These are phyloP conservation scores for Plutomurus gul DNA, from an alignment of 1,140 invertebrate genomes.

Conservation along the genomic window DNA sequence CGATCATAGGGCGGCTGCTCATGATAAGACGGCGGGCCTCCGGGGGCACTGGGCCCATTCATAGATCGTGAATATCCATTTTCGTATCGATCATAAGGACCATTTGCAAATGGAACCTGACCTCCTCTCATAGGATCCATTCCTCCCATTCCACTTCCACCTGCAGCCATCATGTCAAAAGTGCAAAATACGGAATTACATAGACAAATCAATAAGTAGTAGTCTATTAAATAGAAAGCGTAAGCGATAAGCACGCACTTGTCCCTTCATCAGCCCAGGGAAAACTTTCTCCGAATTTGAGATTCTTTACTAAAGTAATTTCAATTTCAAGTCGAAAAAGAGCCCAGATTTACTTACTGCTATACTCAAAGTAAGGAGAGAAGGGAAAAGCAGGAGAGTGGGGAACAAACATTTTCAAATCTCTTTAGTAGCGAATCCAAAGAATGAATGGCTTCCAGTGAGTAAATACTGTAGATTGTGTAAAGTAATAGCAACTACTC, in stretches of 20 bases:
- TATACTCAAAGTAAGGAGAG: too few relatives aligned
- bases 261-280: conserved; percentile 3
- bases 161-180: conserved; percentile 24
- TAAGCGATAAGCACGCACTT: conserved; percentile 23
- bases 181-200: background rate
- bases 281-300: background rate
- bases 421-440: background rate
- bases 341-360: background rate
- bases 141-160: conserved; percentile 43
- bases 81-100: conserved; percentile 53
- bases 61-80: conserved; percentile 52
- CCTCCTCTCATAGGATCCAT: conserved; percentile 47
- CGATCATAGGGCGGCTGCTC: conserved; percentile 45
- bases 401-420: conserved; percentile 21
- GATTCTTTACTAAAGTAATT: background rate
- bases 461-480: too few relatives aligned
- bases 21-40: conserved; percentile 21
- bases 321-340: background rate
- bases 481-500: too few relatives aligned
- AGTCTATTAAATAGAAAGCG: conserved; percentile 15
- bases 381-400: background rate
- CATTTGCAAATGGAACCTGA: conserved; percentile 47
- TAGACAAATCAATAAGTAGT: conserved; percentile 10
- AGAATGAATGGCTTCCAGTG: background rate
- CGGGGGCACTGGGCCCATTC: conserved; percentile 47